Conservation (phyloP, 2,113 vertebrate species). For the Mellivora capensis region DNA sequence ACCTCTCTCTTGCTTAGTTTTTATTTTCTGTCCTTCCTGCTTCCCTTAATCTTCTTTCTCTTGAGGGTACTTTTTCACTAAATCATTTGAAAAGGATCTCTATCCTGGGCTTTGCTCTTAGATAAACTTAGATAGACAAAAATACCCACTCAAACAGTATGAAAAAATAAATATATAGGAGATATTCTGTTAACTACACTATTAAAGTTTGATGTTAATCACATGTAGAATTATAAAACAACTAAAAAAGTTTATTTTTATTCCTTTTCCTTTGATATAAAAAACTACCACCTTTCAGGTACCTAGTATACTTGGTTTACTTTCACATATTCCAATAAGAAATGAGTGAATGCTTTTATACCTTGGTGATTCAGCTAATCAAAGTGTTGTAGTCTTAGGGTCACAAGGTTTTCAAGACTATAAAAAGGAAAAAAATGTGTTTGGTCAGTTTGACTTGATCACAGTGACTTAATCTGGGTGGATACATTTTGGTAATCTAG, state of each 20-base stretch:
- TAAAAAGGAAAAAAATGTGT: neutral
- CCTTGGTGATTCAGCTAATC: neutral
- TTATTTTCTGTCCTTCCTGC: neutral
- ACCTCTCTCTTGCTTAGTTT: neutral
- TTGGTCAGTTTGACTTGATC: neutral
- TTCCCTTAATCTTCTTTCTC: neutral
- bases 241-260: neutral
- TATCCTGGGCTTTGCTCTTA: neutral
- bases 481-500: neutral
- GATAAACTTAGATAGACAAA: neutral
- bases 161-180: neutral
- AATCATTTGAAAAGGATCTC: neutral
- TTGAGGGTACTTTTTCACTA: neutral
- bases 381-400: neutral
- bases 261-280: neutral
- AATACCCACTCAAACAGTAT: neutral
- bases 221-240: neutral
- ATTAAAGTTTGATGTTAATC: neutral
- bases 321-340: neutral
- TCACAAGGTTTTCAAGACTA: neutral
- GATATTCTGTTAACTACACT: neutral
- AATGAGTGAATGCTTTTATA: neutral
- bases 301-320: neutral
- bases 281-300: neutral
- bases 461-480: neutral